Base-by-base conservation (phyloP, 92 coral and sea anemone genomes). In the Palythoa grandis region DNA sequence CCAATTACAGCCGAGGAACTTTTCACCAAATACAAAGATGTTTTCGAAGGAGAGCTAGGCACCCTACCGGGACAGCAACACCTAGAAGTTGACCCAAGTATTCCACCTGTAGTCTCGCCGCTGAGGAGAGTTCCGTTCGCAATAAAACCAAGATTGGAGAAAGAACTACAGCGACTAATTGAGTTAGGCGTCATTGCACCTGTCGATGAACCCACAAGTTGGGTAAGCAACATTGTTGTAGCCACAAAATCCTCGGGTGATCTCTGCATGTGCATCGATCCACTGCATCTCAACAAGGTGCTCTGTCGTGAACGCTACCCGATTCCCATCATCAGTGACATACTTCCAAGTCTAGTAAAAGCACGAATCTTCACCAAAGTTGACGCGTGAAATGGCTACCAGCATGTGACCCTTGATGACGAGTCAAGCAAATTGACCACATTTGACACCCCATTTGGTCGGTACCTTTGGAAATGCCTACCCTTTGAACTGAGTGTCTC, bases 401-500 rank as follows among this genome's bases (percentile, higher is more conserved):
- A 61, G 85, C 76, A 86, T n/a, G 76, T 76, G 14, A 40, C 1
- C n/a, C 37, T 77, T 39, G 84, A 61, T 15, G 24, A 61, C 76
- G 58, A 37, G 16, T 76, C 63, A 13, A 77, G 65, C n/a, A n/a
- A n/a, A n/a, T n/a, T n/a, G n/a, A 77, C 86, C 43, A 61, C 76
- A 37, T 82, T 37, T 56, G 77, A 68, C 43, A 24, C 39, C 52
- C 50, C 82, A 52, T 70, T 79, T 35, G 89, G 87, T 37, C 70
- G 70, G 56, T 90, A 78, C 60, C 86, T n/a, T 20, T 87, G 88
- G 89, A 78, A 77, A 82, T 54, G 92, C 48, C 88, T 92, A 16
- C 91, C 88, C 4, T 92, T n/a, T n/a, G n/a, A 92, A 20, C 12
- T 91, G 19, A 88, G 88, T 82, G 86, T 88, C 20, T 67, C 91